phyloP scores from a whole-genome alignment of 2,113 vertebrate genomes.

The Neopipo cinnamomea region DNA sequence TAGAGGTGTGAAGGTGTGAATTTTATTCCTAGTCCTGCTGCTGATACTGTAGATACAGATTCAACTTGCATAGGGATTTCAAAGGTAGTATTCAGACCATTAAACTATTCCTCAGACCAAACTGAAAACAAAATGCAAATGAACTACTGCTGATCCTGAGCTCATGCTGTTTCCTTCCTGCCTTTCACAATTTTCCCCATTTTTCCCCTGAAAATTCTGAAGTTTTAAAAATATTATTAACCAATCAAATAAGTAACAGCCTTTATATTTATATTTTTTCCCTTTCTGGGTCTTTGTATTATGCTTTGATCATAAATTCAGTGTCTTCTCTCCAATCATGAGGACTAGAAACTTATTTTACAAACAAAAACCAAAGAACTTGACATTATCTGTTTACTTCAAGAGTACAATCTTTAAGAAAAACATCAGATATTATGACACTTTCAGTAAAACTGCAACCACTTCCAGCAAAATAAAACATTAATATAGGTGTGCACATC shows the following conservation, averaged over 20 bases:
- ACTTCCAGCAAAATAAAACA: slow-evolving; percentile 21
- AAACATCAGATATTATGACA: slow-evolving; percentile 37
- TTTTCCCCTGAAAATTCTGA: slow-evolving; percentile 11
- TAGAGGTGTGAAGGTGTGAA: slow-evolving; percentile 16
- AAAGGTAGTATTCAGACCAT: slow-evolving; percentile 22
- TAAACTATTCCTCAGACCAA: slow-evolving; percentile 4
- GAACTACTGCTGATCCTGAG: neutral
- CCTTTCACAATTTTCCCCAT: neutral
- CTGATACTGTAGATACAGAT: neutral
- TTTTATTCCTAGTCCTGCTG: neutral
- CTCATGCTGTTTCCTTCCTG: neutral
- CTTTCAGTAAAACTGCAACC: slow-evolving; percentile 23
- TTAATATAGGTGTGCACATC: neutral
- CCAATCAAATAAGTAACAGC: neutral
- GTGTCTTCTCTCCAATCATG: neutral
- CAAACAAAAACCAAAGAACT: neutral
- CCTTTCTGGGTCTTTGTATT: slow-evolving; percentile 12
- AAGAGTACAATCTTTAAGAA: slow-evolving; percentile 23
- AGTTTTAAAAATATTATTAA: slow-evolving; percentile 25
- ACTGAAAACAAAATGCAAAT: slow-evolving; percentile 45
- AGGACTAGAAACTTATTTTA: slow-evolving; percentile 38
- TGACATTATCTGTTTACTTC: slow-evolving; percentile 36
- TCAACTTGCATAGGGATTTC: neutral
- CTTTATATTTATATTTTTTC: slow-evolving; percentile 17
- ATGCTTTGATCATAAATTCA: slow-evolving; percentile 51